These are phyloP conservation scores for Lepisosteus oculatus DNA, from an alignment of 2,113 vertebrate genomes.

Conservation along the genomic window DNA sequence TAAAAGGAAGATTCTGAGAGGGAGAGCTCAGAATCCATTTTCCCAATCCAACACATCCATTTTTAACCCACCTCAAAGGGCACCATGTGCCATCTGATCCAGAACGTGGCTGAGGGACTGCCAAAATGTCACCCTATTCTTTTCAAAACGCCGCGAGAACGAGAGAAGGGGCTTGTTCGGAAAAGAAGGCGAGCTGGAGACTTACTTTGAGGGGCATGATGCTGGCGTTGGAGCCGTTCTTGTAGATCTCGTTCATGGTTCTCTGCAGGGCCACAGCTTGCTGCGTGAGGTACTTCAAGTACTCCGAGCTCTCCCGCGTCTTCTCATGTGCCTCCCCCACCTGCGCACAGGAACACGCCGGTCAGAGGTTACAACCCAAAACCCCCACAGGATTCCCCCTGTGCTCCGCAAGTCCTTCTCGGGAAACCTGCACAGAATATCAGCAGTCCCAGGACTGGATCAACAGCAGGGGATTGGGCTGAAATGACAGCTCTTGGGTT, in stretches of 20 bases:
- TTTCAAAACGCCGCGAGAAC: background rate
- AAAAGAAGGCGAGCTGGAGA: background rate
- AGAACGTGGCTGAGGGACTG: too few species aligned
- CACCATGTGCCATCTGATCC: too few species aligned
- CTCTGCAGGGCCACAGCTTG: conserved; percentile 96
- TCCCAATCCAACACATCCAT: too few species aligned
- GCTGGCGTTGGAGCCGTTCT: conserved; percentile 91
- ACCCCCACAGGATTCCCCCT: background rate
- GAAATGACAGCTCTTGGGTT: too few species aligned
- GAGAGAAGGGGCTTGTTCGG: background rate
- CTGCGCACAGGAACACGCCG: conserved; percentile 44
- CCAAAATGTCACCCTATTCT: background rate
- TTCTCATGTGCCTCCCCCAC: conserved; percentile 95
- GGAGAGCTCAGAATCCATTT: too few species aligned
- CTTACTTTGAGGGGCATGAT: conserved; percentile 91
- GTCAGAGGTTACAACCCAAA: background rate
- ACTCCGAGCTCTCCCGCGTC: conserved; percentile 97
- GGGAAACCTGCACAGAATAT: background rate
- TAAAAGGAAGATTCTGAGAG: too few species aligned
- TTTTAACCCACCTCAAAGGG: too few species aligned
- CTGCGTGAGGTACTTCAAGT: conserved; percentile 96
- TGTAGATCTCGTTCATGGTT: conserved; percentile 99
- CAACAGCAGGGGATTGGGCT: too few species aligned
- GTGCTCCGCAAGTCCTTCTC: too few species aligned
- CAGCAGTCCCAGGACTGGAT: background rate